Base-by-base conservation (phyloP, 2,888 invertebrate species). In the Diarsia rubi region DNA sequence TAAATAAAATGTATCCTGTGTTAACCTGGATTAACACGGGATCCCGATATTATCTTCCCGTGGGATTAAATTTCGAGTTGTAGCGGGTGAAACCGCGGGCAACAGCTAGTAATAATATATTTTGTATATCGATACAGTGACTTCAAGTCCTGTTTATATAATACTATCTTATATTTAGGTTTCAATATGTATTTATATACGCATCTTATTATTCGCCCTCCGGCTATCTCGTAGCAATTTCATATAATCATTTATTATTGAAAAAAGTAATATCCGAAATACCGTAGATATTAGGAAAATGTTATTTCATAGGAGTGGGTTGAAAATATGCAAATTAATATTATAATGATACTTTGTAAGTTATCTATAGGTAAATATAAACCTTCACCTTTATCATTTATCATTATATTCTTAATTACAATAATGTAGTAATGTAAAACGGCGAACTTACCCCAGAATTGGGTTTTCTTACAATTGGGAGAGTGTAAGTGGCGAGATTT, bases 231-330 rank as follows among this genome's bases (percentile, higher is more conserved):
- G 21, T 31, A 64, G 12, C 59, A 64, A 75, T 65, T 12, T 69
- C 37, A 66, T 54, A 49, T 16, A 27, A 31, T 6, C 0, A 52
- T 70, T 16, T 67, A 27, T 65, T 65, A 75, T 60, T 69, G 54
- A 57, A 49, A 75, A 79, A 75, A 75, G 64, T 81, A 60, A 81
- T 79, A 79, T 65, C 14, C 14, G n/a, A 54, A 69, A 75, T 60
- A 16, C 76, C 45, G 31, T 14, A 27, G 64, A 65, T 75, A 74
- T 47, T 27, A 65, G 2, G 31, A n/a, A 59, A 42, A 54, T 81
- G 8, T 59, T 60, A 54, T 81, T 64, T 44, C 11, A 9, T 37
- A 45, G 4, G 27, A 31, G 31, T 16, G 70, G 37, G 62, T 54
- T 52, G 11, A 14, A 62, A 27, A 24, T 75, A 42, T 76, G 31